Base-by-base conservation (phyloP, 2,888 invertebrate species). In the Lasioglossum malachurum region DNA sequence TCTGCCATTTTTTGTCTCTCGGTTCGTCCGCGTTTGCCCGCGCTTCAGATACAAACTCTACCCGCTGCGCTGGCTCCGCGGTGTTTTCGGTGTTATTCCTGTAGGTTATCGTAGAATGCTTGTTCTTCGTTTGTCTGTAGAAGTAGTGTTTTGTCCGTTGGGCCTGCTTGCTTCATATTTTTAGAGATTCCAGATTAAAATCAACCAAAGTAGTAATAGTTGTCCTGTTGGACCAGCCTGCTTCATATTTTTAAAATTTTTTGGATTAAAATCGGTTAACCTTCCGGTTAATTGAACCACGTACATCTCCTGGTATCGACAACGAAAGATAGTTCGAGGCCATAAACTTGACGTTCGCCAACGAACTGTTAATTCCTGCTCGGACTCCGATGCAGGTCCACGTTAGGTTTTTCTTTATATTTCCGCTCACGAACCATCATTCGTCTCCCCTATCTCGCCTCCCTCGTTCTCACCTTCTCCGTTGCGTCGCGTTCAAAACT, bases 401-500 rank as follows among this genome's bases (percentile, higher is more conserved):
- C 23, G 23, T 53, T 53, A 10, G 67, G 67, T 67, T 67, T 67
- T 35, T 67, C 67, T 31, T 67, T 67, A 67, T 19, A 67, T 67
- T 67, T 67, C 67, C 16, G 31, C 35, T 67, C 67, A 35, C 67
- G 75, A 60, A 64, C 75, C 44, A 27, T 64, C 75, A 31, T 41
- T 12, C 4, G 64, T 64, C 60, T 60, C 38, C 60, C 44, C 75
- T 41, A 64, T 73, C 60, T 64, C 41, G 35, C 4, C 69, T 38
- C 69, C 69, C 69, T 19, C 38, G 69, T 69, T 41, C 64, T 46
- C 75, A 60, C 44, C 44, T 60, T 23, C 60, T 57, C 10, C n/a
- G n/a, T 3, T 41, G n/a, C 75, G 41, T n/a, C 75, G 41, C 41
- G 67, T 67, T 60, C 75, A 14, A 53, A 60, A 60, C 60, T 75